phyloP scores from a whole-genome alignment of 2,888 invertebrate species.

The Malachius bipustulatus region DNA sequence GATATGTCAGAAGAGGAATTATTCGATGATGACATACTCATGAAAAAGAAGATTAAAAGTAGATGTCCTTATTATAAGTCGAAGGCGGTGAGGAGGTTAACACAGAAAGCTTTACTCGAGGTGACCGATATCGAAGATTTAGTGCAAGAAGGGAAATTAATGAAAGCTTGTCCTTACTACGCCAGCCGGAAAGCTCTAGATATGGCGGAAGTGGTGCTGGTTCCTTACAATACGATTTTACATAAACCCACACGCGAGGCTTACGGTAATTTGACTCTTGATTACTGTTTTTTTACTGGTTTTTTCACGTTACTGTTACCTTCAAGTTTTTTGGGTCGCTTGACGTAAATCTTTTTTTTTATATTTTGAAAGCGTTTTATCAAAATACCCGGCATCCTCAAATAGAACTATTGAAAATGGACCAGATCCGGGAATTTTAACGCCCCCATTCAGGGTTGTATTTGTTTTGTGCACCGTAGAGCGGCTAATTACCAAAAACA shows the following conservation, averaged over 20 bases:
- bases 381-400: no score
- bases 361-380: no score
- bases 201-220: slow-evolving; percentile 70
- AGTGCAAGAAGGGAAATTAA: slow-evolving; percentile 50
- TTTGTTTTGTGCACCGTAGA: no score
- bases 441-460: no score
- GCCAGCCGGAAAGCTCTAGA: slow-evolving; percentile 69
- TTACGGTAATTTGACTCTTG: slow-evolving; percentile 45
- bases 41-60: slow-evolving; percentile 46
- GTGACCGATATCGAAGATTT: slow-evolving; percentile 85
- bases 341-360: no score
- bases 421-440: no score
- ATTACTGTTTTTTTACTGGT: no score
- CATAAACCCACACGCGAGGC: slow-evolving; percentile 67
- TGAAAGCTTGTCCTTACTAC: slow-evolving; percentile 89
- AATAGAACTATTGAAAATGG: no score
- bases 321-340: no score
- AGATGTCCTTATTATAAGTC: slow-evolving; percentile 61
- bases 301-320: no score
- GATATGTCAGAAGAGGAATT: slow-evolving; percentile 44
- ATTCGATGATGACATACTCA: slow-evolving; percentile 50
- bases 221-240: slow-evolving; percentile 69
- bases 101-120: slow-evolving; percentile 52
- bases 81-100: slow-evolving; percentile 48
- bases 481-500: no score